Evolutionary conservation across 2,888 invertebrate genomes (phyloP), one percentile per base, ranked within the genome.

Genomic region (Hypomecis punctinalis): DNA sequence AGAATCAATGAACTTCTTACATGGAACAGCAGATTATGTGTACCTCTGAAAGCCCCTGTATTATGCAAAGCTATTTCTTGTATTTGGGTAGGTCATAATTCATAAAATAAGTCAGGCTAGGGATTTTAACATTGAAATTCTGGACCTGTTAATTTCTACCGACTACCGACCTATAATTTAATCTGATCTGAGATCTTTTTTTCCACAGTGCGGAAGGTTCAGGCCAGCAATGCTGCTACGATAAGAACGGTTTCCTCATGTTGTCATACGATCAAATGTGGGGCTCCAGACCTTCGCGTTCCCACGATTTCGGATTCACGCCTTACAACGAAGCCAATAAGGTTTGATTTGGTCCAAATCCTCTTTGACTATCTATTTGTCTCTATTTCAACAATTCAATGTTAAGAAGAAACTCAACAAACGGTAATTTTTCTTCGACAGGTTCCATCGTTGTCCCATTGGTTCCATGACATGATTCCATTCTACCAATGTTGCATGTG

Each of bases 221-320:
- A 0, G 99, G 99, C 59, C 99, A 99, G 82, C 98, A 99, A 82
- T 99, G 99, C 79, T 99, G 99, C 84, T 99, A 99, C 84, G 98
- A 99, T 85, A 97, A 97, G 80, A 96, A 97, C 75, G 96, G 96
- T 2, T 97, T 95, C 87, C 94, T 99, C 33, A 97, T 99, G 97
- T 93, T 99, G 86, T 97, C 99, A 0, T 98, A 98, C 74, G 99
- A 99, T 87, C 98, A 98, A 79, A 97, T 97, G 93, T 98, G 98
- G 96, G 99, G 98, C 3, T 98, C 98, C 0, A 93, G 96, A 55
- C 97, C 97, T 0, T 95, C 95, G 55, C 94, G 98, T 57, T 96
- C 97, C 0, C 98, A 98, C 82, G 98, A 98, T 83, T 94, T 98
- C 58, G 99, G 98, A 36, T 96, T 96, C 75, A 95, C 97, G 70